These are phyloP conservation scores for Trissoscelio sp. DNA, from an alignment of 2,888 invertebrate species.

Conservation along the genomic window DNA sequence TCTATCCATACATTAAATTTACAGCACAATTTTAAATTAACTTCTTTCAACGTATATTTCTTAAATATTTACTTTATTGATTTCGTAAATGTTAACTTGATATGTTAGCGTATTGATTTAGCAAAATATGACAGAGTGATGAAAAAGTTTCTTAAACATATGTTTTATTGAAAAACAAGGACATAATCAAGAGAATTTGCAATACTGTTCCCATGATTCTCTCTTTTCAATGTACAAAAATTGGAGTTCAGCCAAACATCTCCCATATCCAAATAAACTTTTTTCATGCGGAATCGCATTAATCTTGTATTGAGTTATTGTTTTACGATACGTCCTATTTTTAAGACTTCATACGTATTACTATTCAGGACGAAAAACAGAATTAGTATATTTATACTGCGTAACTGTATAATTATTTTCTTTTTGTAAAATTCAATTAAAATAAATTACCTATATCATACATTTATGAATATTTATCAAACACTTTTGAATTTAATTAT, in stretches of 20 bases:
- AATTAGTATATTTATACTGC: not conserved
- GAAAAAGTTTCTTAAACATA: slow-evolving; percentile 1
- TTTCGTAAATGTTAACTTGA: not conserved
- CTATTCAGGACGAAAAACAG: not conserved
- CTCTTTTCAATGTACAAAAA: slow-evolving; percentile 1
- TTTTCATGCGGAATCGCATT: slow-evolving; percentile 12
- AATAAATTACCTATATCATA: not conserved
- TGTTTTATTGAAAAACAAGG: not conserved
- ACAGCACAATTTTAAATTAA: too few species aligned
- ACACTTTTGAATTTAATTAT: not conserved
- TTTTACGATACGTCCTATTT: slow-evolving; percentile 1
- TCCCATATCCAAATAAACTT: slow-evolving; percentile 15
- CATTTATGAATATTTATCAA: not conserved
- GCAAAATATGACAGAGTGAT: not conserved
- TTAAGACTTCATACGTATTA: not conserved
- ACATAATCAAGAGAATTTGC: slow-evolving; percentile 8
- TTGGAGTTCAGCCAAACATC: slow-evolving; percentile 2
- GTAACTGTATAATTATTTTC: not conserved
- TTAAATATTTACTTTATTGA: not conserved
- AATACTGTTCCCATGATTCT: not conserved
- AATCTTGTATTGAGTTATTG: slow-evolving; percentile 2
- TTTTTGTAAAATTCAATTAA: not conserved
- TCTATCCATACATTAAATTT: too few species aligned
- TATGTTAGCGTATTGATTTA: not conserved
- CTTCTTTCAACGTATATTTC: not conserved